phyloP scores from a whole-genome alignment of 35 echinoderm and acorn worm species.

The Eucidaris tribuloides region DNA sequence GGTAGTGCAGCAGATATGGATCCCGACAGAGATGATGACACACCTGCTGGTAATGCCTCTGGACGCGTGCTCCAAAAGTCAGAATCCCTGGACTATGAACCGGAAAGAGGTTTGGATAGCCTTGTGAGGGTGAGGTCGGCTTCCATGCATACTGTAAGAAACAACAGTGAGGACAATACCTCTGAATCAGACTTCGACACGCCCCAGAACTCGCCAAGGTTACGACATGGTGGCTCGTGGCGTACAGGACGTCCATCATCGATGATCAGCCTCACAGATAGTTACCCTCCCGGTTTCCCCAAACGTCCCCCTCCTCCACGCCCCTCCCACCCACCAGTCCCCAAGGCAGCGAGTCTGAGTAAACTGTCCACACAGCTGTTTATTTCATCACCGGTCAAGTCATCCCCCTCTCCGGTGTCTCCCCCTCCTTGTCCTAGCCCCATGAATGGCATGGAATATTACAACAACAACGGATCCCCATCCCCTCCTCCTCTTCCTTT shows the following conservation, averaged over 20 bases:
- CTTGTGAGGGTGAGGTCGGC: neutral
- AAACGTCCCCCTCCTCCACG: conserved; percentile 31
- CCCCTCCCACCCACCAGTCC: conserved; percentile 32
- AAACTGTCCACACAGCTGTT: conserved; percentile 16
- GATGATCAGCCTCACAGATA: conserved; percentile 3
- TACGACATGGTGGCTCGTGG: neutral
- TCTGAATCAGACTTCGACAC: conserved; percentile 10
- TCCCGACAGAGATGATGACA: too few species aligned
- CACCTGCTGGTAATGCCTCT: too few species aligned
- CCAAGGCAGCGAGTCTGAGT: conserved; percentile 24
- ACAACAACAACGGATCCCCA: neutral
- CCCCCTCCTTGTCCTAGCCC: conserved; percentile 20
- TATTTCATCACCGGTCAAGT: neutral
- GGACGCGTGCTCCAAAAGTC: neutral
- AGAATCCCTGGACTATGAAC: neutral
- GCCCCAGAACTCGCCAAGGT: neutral
- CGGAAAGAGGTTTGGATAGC: neutral
- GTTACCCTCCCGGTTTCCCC: neutral
- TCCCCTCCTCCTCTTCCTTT: conserved; percentile 68
- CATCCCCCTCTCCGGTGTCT: neutral
- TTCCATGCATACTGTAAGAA: neutral
- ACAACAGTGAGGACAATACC: neutral
- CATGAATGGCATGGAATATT: conserved; percentile 4
- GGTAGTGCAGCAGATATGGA: too few species aligned
- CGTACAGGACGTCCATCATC: conserved; percentile 23